Conservation (phyloP, 1,140 invertebrate species). For the Notospermus geniculatus region DNA sequence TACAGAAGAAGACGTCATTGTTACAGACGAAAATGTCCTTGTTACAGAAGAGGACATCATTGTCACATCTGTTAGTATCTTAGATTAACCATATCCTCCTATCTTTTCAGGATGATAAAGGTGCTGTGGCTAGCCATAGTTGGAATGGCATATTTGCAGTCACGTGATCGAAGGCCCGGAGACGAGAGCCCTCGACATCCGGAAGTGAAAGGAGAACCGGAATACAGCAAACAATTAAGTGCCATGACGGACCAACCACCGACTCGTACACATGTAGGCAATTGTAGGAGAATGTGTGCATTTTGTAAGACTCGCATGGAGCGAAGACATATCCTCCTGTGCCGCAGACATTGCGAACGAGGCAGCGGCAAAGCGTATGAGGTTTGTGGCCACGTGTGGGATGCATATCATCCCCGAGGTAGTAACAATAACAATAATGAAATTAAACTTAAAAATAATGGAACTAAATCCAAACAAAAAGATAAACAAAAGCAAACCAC, state of each 20-base stretch:
- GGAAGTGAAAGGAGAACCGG: neutral
- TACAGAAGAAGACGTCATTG: no score
- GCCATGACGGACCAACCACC: neutral
- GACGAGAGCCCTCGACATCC: neutral
- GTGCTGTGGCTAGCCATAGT: slow-evolving; percentile 9
- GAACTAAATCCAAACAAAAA: no score
- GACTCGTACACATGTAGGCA: neutral
- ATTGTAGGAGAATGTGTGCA: slow-evolving; percentile 3
- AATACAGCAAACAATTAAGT: slow-evolving; percentile 2
- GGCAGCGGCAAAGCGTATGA: slow-evolving; percentile 3
- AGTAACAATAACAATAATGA: no score
- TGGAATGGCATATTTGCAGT: slow-evolving; percentile 7
- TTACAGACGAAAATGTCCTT: no score
- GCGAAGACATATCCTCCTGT: neutral
- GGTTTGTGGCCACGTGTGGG: slow-evolving; percentile 1
- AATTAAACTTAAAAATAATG: no score
- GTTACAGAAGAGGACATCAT: no score
- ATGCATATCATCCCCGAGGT: neutral
- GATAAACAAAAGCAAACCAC: no score
- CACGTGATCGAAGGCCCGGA: slow-evolving; percentile 7
- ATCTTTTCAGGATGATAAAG: slow-evolving; percentile 7
- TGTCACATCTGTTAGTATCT: no score
- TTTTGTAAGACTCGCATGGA: neutral
- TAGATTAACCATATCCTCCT: neutral
- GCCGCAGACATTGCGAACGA: slow-evolving; percentile 1